Evolutionary conservation across 1,140 invertebrate species (phyloP).

Genomic region (Tenebrio molitor): DNA sequence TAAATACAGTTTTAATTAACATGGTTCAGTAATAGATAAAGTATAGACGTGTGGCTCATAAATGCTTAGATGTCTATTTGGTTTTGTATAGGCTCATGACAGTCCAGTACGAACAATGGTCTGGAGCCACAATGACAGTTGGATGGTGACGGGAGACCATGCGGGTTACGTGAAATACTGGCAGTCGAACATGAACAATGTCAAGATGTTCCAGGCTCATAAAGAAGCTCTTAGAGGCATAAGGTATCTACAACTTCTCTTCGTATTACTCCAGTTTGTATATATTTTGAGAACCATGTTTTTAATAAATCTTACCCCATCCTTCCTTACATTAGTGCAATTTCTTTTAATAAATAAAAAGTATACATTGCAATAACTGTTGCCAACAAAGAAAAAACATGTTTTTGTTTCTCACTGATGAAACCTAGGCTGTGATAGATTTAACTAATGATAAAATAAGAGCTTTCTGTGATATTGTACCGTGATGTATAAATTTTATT

Average conservation of each 20-base stretch:
- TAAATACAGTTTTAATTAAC: too few species aligned
- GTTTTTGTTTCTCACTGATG: slow-evolving; percentile 3
- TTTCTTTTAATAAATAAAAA: slow-evolving; percentile 50
- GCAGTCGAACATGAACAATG: slow-evolving; percentile 99
- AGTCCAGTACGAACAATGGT: slow-evolving; percentile 98
- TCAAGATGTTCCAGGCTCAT: slow-evolving; percentile 99
- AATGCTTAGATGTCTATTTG: slow-evolving; percentile 32
- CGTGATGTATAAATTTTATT: slow-evolving; percentile 53
- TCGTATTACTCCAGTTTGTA: slow-evolving; percentile 57
- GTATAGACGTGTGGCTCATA: too few species aligned
- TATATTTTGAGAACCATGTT: slow-evolving; percentile 51
- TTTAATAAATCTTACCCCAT: slow-evolving; percentile 57
- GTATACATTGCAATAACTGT: slow-evolving; percentile 20
- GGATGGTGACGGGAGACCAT: slow-evolving; percentile 99
- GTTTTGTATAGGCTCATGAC: slow-evolving; percentile 90
- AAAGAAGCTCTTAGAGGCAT: slow-evolving; percentile 99
- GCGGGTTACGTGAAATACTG: slow-evolving; percentile 99
- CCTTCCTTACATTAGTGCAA: slow-evolving; percentile 57
- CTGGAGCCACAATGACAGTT: slow-evolving; percentile 99
- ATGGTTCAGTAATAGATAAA: too few species aligned
- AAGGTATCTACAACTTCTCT: slow-evolving; percentile 80
- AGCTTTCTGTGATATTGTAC: slow-evolving; percentile 57
- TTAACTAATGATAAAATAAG: slow-evolving; percentile 38
- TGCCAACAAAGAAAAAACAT: slow-evolving; percentile 1
- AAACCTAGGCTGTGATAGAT: slow-evolving; percentile 53